A percentile compares a stretch with the other conserved stretches of the same genome.
Conservation (phyloP, 2,113 vertebrate species). For the Odobenus rosmarus region DNA sequence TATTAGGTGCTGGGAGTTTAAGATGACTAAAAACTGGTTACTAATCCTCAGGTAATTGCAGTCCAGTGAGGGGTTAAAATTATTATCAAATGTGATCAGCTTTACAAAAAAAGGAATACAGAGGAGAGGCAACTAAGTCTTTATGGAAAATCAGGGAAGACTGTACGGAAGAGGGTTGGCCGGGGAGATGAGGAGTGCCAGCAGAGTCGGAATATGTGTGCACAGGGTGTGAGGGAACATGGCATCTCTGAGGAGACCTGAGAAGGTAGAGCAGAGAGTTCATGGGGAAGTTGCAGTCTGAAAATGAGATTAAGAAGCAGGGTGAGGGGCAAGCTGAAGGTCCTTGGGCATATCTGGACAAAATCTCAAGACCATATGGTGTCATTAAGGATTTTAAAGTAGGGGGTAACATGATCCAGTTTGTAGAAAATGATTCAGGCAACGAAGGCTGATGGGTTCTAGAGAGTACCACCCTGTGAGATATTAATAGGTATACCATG, state of each 20-base stretch:
- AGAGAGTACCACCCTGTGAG: background rate
- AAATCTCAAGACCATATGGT: background rate
- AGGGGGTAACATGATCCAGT: background rate
- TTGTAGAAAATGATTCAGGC: background rate
- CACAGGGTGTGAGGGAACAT: background rate
- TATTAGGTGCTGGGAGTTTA: background rate
- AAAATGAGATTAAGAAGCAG: background rate
- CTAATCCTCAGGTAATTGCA: background rate
- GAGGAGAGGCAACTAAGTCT: background rate
- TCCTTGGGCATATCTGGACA: background rate
- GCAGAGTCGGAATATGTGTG: background rate
- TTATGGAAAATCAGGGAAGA: background rate
- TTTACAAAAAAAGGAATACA: slow-evolving; percentile 15
- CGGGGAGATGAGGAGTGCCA: background rate
- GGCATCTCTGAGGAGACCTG: background rate
- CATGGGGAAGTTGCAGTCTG: background rate
- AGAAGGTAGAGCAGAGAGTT: background rate
- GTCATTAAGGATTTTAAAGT: background rate
- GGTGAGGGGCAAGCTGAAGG: background rate
- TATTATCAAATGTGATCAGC: background rate
- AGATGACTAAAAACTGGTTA: background rate
- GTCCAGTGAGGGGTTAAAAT: background rate
- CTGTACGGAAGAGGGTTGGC: background rate
- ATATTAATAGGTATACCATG: background rate
- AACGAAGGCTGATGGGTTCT: background rate